A percentile compares a stretch with the other conserved stretches of the same genome.
phyloP scores from a whole-genome alignment of 2,113 vertebrate genomes.

The Prolemur simus region DNA sequence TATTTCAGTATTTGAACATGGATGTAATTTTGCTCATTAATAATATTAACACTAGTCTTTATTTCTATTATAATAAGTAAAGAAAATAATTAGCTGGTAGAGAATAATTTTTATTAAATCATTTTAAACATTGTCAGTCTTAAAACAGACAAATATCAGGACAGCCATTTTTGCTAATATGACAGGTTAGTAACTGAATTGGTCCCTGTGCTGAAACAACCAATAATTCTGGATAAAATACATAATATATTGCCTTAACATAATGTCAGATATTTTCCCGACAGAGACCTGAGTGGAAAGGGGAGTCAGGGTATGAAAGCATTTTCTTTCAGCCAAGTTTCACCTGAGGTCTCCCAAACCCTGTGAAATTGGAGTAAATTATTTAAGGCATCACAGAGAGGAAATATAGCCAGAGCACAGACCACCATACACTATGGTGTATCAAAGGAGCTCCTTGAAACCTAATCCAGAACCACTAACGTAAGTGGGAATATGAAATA shows the following conservation, averaged over 20 bases:
- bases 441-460: not conserved
- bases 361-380: not conserved
- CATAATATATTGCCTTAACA: not conserved
- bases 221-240: not conserved
- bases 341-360: not conserved
- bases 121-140: not conserved
- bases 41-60: not conserved
- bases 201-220: not conserved
- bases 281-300: not conserved
- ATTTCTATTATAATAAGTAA: not conserved
- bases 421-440: accelerated
- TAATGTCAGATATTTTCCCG: not conserved
- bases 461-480: not conserved
- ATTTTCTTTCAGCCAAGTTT: not conserved
- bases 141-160: not conserved
- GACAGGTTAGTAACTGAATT: not conserved
- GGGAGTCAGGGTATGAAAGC: not conserved
- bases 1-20: not conserved
- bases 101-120: not conserved
- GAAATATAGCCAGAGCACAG: not conserved
- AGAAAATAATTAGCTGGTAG: not conserved
- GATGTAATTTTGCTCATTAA: not conserved
- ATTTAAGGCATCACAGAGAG: not conserved
- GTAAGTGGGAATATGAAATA: not conserved
- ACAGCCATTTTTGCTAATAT: not conserved